phyloP scores from a whole-genome alignment of 2,113 vertebrate species.

The Rhea americana region DNA sequence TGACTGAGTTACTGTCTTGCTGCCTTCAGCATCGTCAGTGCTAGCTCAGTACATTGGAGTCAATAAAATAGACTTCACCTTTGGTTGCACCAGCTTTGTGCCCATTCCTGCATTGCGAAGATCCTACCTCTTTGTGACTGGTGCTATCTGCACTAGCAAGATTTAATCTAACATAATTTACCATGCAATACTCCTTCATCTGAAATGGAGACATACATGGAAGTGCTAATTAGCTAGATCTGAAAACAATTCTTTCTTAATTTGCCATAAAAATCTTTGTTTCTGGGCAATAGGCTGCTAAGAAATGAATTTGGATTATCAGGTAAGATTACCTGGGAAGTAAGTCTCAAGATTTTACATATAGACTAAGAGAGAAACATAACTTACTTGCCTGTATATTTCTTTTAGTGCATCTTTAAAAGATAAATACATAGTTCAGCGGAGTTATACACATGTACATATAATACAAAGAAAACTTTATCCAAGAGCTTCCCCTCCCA shows the following conservation, averaged over 20 bases:
- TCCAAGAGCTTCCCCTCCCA: neutral
- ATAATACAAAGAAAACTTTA: neutral
- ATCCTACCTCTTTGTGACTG: neutral
- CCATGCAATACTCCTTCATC: rapidly evolving
- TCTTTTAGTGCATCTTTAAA: neutral
- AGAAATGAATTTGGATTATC: neutral
- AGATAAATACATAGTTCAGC: neutral
- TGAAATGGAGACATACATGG: rapidly evolving
- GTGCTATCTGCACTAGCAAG: neutral
- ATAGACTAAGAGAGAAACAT: neutral
- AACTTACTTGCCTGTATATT: neutral
- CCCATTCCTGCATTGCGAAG: rapidly evolving
- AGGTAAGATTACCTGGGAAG: neutral
- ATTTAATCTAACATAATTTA: neutral
- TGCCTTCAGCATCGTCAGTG: neutral
- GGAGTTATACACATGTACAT: rapidly evolving
- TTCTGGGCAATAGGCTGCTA: neutral
- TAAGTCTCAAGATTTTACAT: neutral
- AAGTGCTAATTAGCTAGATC: neutral
- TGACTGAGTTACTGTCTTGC: rapidly evolving
- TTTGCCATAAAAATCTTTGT: neutral
- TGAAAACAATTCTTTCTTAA: neutral
- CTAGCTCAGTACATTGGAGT: rapidly evolving
- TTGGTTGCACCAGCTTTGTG: neutral
- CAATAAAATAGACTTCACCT: neutral